Evolutionary conservation across 1,140 invertebrate genomes (phyloP).

Genomic region (Musca domestica): DNA sequence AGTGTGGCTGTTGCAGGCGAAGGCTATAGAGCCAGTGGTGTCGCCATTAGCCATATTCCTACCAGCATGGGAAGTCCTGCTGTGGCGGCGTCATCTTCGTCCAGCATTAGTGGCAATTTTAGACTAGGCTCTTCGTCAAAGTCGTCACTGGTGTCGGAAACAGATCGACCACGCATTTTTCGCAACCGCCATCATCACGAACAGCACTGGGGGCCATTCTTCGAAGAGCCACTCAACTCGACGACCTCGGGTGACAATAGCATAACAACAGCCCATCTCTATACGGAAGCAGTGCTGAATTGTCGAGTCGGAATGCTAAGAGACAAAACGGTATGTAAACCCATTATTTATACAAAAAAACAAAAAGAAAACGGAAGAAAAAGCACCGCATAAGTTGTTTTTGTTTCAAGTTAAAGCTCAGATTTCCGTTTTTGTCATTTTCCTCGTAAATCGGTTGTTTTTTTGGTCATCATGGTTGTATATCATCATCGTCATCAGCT

Average conservation of each 20-base stretch:
- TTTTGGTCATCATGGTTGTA: too few species aligned
- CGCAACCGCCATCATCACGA: constrained; percentile 59
- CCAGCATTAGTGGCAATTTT: neutral
- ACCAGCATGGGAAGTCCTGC: neutral
- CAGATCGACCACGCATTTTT: constrained; percentile 59
- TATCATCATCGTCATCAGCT: too few species aligned
- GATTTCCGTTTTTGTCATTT: too few species aligned
- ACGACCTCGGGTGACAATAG: constrained; percentile 54
- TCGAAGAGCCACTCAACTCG: constrained; percentile 61
- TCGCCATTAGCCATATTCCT: neutral
- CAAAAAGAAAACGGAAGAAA: neutral
- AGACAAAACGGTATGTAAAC: constrained; percentile 73
- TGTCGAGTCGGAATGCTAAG: constrained; percentile 79
- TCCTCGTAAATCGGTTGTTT: too few species aligned
- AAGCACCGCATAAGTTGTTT: neutral
- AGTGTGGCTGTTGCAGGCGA: neutral
- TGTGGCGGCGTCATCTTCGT: neutral
- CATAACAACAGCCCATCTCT: constrained; percentile 66
- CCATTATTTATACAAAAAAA: constrained; percentile 15
- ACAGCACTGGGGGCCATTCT: constrained; percentile 72
- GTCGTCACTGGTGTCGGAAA: constrained; percentile 61
- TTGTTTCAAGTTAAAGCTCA: too few species aligned
- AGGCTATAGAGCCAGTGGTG: neutral
- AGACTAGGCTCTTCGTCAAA: neutral
- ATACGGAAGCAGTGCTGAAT: constrained; percentile 73